A percentile compares a stretch with the other conserved stretches of the same genome.
Evolutionary conservation across 2,797 vertebrate species (phyloP).

Genomic region (Decapterus maruadsi): DNA sequence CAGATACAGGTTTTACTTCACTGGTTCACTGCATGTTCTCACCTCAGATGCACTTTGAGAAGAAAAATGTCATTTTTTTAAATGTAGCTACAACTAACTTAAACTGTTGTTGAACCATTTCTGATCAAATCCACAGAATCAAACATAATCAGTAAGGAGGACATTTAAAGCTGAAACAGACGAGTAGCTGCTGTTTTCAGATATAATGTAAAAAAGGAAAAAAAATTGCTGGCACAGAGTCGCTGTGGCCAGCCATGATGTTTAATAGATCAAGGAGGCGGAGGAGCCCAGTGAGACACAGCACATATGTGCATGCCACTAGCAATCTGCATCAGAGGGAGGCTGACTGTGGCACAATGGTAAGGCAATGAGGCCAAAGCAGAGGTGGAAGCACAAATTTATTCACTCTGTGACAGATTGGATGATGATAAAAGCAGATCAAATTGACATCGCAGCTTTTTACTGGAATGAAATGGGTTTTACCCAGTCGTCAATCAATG

Average conservation of each 20-base stretch:
- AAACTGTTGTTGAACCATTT: not conserved
- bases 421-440: constrained; percentile 6
- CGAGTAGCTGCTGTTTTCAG: constrained; percentile 20
- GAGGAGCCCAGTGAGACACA: constrained; percentile 33
- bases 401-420: constrained; percentile 18
- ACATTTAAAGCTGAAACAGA: constrained; percentile 25
- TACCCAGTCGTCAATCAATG: constrained; percentile 5
- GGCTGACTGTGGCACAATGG: constrained; percentile 27
- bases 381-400: constrained; percentile 8
- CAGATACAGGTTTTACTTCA: constrained; percentile 34
- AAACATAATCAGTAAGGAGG: not conserved
- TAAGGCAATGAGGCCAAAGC: constrained; percentile 36
- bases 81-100: constrained; percentile 1
- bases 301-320: constrained; percentile 54
- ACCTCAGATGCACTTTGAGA: constrained; percentile 15
- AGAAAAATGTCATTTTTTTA: not conserved
- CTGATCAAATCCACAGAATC: not conserved
- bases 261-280: constrained; percentile 66
- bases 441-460: not conserved
- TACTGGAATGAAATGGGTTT: constrained; percentile 7
- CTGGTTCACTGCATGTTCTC: not conserved
- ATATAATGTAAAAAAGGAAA: not conserved
- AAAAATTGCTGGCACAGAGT: constrained; percentile 24
- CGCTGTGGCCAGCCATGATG: constrained; percentile 44
- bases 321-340: constrained; percentile 27